A percentile compares a stretch with the other conserved stretches of the same genome.
Conservation (phyloP, 2,888 invertebrate species). For the Sinotaia quadrata region DNA sequence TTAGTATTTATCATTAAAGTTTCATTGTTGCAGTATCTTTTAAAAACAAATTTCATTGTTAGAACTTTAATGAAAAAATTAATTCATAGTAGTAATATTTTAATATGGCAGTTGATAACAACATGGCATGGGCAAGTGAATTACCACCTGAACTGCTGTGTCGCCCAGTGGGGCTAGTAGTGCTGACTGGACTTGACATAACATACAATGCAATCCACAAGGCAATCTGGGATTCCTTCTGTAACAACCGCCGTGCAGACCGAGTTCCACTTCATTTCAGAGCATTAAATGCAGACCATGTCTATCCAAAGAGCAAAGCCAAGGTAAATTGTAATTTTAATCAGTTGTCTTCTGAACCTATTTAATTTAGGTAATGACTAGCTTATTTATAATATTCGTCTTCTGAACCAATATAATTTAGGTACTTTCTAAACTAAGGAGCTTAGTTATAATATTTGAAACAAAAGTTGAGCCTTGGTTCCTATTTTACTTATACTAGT, state of each 20-base stretch:
- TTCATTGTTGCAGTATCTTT: too few relatives aligned
- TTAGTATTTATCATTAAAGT: too few relatives aligned
- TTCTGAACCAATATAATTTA: not conserved
- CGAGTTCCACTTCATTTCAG: conserved; percentile 88
- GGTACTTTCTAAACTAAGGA: too few relatives aligned
- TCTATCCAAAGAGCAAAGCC: conserved; percentile 80
- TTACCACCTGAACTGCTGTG: conserved; percentile 88
- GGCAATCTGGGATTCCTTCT: conserved; percentile 94
- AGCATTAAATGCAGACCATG: conserved; percentile 85
- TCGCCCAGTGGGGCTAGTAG: conserved; percentile 89
- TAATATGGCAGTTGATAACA: too few relatives aligned
- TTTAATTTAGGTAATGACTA: not conserved
- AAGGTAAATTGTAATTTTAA: conserved; percentile 63
- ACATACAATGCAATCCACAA: conserved; percentile 89
- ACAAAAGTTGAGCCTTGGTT: too few relatives aligned
- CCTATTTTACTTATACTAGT: too few relatives aligned
- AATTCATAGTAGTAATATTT: too few relatives aligned
- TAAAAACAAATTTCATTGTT: too few relatives aligned
- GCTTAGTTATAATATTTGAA: too few relatives aligned
- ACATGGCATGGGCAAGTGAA: conserved; percentile 73
- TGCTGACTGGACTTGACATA: conserved; percentile 89
- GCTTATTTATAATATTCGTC: not conserved
- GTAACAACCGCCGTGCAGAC: conserved; percentile 85
- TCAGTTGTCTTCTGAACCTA: too few relatives aligned
- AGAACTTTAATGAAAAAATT: too few relatives aligned